phyloP scores from a whole-genome alignment of 2,113 vertebrate species.

The Mystacornis crossleyi region DNA sequence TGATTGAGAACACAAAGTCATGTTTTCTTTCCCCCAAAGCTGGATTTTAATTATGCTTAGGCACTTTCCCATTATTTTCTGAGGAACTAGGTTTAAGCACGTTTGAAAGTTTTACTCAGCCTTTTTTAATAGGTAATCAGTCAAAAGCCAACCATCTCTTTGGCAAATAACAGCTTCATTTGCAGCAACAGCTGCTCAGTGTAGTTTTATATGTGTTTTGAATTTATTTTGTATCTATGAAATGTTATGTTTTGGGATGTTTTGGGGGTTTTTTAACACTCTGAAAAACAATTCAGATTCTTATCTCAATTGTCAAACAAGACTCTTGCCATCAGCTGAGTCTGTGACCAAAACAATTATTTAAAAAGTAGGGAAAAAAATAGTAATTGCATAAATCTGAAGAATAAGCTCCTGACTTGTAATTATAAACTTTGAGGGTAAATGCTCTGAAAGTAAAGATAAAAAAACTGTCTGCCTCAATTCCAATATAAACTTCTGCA shows the following conservation, averaged over 20 bases:
- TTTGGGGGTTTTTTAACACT: neutral
- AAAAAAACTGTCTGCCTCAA: neutral
- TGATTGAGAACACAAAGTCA: neutral
- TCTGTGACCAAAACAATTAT: neutral
- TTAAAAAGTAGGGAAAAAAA: neutral
- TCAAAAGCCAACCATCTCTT: neutral
- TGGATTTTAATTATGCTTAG: neutral
- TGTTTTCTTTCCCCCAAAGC: neutral
- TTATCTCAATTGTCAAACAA: neutral
- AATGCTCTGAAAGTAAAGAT: neutral
- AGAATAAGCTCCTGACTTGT: conserved; percentile 1
- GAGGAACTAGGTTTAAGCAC: neutral
- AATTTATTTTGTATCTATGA: neutral
- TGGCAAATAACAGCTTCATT: neutral
- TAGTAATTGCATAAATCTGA: neutral
- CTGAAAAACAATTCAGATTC: neutral
- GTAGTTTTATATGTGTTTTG: neutral
- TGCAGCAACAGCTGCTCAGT: neutral
- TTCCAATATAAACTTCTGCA: neutral
- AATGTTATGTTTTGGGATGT: neutral
- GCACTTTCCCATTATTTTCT: neutral
- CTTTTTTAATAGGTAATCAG: neutral
- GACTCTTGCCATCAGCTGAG: neutral
- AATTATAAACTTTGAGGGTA: neutral
- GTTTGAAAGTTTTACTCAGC: neutral